phyloP scores from a whole-genome alignment of 2,888 invertebrate species.

The Trichopria drosophilae region DNA sequence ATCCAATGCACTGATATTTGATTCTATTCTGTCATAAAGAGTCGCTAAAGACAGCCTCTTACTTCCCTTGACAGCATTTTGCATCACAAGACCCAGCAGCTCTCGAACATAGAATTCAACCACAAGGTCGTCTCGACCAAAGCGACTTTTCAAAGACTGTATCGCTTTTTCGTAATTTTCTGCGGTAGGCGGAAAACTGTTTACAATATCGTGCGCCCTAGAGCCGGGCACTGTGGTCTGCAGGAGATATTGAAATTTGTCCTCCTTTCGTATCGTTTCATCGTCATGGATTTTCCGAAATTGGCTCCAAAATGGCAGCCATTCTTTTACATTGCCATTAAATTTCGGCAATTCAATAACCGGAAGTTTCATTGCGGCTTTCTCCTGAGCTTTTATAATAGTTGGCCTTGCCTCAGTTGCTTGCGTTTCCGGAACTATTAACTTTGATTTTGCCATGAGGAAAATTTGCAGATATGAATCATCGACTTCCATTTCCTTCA shows the following conservation, averaged over 20 bases:
- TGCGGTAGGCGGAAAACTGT: conserved; percentile 5
- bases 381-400: too few relatives aligned
- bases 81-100: conserved; percentile 3
- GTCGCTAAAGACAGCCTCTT: not conserved
- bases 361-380: too few relatives aligned
- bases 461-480: not conserved
- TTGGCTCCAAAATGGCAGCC: not conserved
- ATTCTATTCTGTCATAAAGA: not conserved
- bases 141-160: conserved; percentile 1
- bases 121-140: conserved; percentile 6
- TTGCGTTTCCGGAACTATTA: too few relatives aligned
- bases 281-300: not conserved
- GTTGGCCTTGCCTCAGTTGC: too few relatives aligned
- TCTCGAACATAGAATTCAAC: conserved; percentile 7
- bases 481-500: not conserved
- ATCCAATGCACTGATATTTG: not conserved
- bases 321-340: not conserved
- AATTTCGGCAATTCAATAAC: not conserved
- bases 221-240: not conserved
- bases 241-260: not conserved
- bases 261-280: not conserved
- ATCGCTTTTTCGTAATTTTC: conserved; percentile 6
- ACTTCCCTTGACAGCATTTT: not conserved
- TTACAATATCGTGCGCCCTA: not conserved
- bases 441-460: not conserved